Evolutionary conservation across 2,888 invertebrate genomes (phyloP).

Genomic region (Hermaeophaga mercurialis): DNA sequence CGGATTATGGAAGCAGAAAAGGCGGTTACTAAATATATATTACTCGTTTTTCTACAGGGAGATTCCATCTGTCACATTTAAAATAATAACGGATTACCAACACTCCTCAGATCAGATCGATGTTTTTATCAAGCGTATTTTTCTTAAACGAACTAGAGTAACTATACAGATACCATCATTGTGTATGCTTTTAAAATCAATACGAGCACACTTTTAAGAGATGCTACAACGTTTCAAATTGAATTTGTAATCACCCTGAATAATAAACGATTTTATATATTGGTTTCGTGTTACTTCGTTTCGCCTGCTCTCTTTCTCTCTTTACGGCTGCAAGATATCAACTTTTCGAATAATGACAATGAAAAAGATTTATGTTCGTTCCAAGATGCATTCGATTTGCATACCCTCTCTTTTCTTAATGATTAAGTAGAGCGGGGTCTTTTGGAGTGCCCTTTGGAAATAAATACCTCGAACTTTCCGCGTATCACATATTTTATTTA

Average conservation of each 20-base stretch:
- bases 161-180: no score
- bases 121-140: no score
- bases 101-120: no score
- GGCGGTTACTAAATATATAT: conserved; percentile 25
- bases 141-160: no score
- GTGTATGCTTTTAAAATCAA: no score
- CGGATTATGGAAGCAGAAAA: conserved; percentile 31
- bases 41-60: conserved; percentile 6
- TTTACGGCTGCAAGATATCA: conserved; percentile 12
- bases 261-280: conserved; percentile 15
- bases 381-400: conserved; percentile 22
- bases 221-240: no score
- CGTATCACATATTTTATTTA: no score
- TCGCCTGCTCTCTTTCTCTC: neutral
- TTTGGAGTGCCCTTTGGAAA: neutral
- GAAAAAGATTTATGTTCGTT: conserved; percentile 20
- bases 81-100: no score
- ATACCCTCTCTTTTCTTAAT: conserved; percentile 13
- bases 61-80: neutral
- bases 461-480: neutral
- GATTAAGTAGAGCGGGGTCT: neutral
- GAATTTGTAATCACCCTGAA: neutral
- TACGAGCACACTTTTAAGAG: no score
- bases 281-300: conserved; percentile 15
- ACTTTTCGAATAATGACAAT: conserved; percentile 20